Evolutionary conservation across 2,888 invertebrate species (phyloP).

Genomic region (Epirrhoe tristata): DNA sequence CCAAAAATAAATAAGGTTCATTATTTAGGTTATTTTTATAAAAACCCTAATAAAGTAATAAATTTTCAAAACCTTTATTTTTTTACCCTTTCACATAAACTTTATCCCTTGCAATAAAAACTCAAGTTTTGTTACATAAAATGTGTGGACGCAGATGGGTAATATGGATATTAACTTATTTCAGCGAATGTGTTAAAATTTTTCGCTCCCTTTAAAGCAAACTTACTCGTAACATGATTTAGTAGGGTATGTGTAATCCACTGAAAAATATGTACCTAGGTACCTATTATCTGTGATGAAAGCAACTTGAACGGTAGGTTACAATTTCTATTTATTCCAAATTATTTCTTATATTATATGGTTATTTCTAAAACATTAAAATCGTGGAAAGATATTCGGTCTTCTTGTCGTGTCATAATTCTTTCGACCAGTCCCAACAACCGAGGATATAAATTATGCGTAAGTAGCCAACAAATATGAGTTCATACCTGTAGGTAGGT

Average conservation of each 20-base stretch:
- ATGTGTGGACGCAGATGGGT: slow-evolving; percentile 27
- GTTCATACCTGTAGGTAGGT: background rate
- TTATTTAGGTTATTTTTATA: slow-evolving; percentile 5
- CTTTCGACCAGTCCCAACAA: too few species aligned
- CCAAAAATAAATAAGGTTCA: slow-evolving; percentile 12
- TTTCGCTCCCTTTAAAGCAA: background rate
- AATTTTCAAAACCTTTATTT: slow-evolving; percentile 23
- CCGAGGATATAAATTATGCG: too few species aligned
- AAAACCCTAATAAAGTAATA: slow-evolving; percentile 21
- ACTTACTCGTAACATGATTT: background rate
- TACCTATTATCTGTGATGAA: background rate
- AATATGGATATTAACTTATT: slow-evolving; percentile 31
- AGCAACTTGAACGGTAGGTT: background rate
- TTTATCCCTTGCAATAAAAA: slow-evolving; percentile 39
- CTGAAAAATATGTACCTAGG: background rate
- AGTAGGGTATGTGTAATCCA: background rate
- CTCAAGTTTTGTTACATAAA: slow-evolving; percentile 33
- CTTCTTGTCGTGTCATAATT: too few species aligned
- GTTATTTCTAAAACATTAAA: too few species aligned
- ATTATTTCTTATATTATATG: too few species aligned
- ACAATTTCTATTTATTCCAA: background rate
- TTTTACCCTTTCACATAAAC: slow-evolving; percentile 32
- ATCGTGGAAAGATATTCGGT: too few species aligned
- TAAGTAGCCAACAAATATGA: background rate
- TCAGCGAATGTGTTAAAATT: slow-evolving; percentile 9